Percentiles rank a stretch among this genome's conserved stretches.
These are phyloP conservation scores for Hirudo medicinalis DNA, from an alignment of 1,140 invertebrate genomes.

Conservation along the genomic window DNA sequence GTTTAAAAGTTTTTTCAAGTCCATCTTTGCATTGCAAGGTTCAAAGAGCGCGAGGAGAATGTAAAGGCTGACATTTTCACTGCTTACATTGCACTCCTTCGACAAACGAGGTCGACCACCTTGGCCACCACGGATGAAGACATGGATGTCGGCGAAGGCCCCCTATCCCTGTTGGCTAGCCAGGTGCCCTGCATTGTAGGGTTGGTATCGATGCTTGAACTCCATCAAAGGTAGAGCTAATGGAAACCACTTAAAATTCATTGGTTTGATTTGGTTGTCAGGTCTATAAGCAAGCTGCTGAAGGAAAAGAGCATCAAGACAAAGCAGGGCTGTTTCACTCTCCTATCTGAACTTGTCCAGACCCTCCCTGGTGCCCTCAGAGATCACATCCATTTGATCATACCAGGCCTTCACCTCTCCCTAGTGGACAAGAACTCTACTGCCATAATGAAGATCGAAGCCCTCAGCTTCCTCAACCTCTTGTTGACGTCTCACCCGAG, in stretches of 20 bases:
- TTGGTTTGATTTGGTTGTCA: not conserved
- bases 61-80: constrained; percentile 96
- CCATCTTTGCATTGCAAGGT: constrained; percentile 13
- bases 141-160: constrained; percentile 63
- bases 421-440: constrained; percentile 82
- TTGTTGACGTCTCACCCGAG: constrained; percentile 69
- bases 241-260: not conserved
- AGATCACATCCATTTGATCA: constrained; percentile 66
- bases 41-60: constrained; percentile 87
- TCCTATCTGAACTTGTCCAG: constrained; percentile 75
- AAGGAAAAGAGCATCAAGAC: constrained; percentile 86
- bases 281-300: constrained; percentile 74
- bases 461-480: constrained; percentile 78
- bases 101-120: constrained; percentile 62
- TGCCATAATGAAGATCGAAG: constrained; percentile 97
- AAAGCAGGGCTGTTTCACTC: constrained; percentile 73
- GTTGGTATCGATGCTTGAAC: not conserved
- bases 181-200: constrained; percentile 63
- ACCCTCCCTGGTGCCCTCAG: constrained; percentile 76
- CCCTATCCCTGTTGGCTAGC: constrained; percentile 35
- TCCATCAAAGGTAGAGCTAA: not conserved
- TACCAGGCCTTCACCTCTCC: constrained; percentile 80
- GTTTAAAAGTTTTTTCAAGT: no score
- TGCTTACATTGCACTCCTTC: constrained; percentile 80
- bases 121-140: constrained; percentile 41